Conservation (phyloP, 1,140 invertebrate species). For the Parapsyche elsis region DNA sequence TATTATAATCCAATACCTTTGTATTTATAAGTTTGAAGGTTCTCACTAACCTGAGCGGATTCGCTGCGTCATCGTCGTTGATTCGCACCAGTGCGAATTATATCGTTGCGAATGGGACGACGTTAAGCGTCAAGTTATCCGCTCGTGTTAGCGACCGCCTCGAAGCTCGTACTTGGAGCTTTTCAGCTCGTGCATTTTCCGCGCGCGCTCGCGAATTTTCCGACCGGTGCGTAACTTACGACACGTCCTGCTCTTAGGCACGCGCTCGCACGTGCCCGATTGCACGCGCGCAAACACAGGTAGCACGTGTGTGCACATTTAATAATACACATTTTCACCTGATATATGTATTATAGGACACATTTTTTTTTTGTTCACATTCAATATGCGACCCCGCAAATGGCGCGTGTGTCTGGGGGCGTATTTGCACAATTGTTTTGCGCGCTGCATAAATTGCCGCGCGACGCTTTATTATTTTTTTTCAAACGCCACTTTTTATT, state of each 20-base stretch:
- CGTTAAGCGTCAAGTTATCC: too few relatives aligned
- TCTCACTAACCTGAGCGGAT: too few relatives aligned
- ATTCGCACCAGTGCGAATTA: too few relatives aligned
- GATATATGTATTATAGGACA: too few relatives aligned
- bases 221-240: background rate
- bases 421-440: slow-evolving; percentile 54
- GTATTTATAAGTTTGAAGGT: too few relatives aligned
- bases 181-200: background rate
- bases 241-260: background rate
- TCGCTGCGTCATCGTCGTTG: too few relatives aligned
- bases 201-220: background rate
- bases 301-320: background rate
- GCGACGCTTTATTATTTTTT: slow-evolving; percentile 11
- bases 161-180: background rate
- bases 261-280: background rate
- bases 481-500: slow-evolving; percentile 49
- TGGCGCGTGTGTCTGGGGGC: background rate
- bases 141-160: too few relatives aligned
- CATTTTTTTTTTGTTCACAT: background rate
- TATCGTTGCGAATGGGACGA: too few relatives aligned
- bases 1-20: too few relatives aligned
- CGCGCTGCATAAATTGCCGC: slow-evolving; percentile 35
- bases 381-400: background rate
- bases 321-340: background rate
- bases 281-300: background rate